phyloP scores from a whole-genome alignment of 2,888 invertebrate genomes.

The Operophtera brumata region DNA sequence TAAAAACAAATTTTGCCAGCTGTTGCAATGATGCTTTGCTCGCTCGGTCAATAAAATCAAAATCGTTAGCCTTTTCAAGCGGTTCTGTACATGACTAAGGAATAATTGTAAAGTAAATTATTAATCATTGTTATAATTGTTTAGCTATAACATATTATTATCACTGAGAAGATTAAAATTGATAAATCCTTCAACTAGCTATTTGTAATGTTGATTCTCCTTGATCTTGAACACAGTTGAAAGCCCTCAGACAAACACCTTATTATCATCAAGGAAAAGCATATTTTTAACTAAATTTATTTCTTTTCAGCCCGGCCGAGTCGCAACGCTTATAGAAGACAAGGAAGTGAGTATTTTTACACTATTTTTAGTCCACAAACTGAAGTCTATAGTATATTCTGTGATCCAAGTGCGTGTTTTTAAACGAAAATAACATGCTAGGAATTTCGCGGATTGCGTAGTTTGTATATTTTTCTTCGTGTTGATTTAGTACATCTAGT shows the following conservation, averaged over 20 bases:
- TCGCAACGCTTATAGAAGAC: conserved; percentile 91
- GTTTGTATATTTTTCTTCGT: not conserved
- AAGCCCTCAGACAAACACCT: not conserved
- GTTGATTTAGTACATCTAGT: not conserved
- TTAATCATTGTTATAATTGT: no score
- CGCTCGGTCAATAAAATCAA: no score
- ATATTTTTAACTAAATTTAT: conserved; percentile 16
- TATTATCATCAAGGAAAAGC: not conserved
- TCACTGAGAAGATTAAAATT: no score
- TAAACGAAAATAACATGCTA: not conserved
- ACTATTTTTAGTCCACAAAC: conserved; percentile 4
- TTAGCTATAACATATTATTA: no score
- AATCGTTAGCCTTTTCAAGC: no score
- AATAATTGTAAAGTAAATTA: no score
- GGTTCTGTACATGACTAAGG: no score
- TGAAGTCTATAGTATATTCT: not conserved
- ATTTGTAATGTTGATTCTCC: not conserved
- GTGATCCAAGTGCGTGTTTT: conserved; percentile 1
- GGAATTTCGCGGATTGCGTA: not conserved
- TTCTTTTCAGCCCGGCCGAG: conserved; percentile 92
- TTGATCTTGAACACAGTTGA: not conserved
- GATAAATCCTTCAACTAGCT: no score
- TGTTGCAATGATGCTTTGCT: no score
- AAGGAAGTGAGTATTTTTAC: conserved; percentile 83
- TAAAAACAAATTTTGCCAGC: no score